Evolutionary conservation across 2,888 invertebrate genomes (phyloP).

Genomic region (Drosophila algonquin): DNA sequence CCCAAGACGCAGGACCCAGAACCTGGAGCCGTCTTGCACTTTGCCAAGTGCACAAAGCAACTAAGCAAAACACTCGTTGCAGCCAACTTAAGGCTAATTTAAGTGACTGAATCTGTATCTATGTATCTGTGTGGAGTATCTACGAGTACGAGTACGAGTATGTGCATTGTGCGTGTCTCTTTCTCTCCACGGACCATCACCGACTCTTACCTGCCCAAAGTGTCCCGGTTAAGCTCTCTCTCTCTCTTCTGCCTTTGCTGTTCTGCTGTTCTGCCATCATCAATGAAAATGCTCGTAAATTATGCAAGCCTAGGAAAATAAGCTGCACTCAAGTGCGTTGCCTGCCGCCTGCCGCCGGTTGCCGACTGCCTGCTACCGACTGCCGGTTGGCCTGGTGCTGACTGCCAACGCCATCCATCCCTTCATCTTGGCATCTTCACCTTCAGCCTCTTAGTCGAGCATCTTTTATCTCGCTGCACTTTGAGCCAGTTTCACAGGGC

Average conservation of each 20-base stretch:
- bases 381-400: not conserved
- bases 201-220: conserved; percentile 44
- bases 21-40: conserved; percentile 51
- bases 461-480: conserved; percentile 19
- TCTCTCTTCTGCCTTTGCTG: conserved; percentile 3
- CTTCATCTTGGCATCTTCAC: not conserved
- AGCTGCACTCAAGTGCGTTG: conserved; percentile 74
- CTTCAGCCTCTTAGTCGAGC: not conserved
- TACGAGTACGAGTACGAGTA: conserved; percentile 14
- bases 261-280: conserved; percentile 57
- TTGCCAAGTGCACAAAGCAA: conserved; percentile 68
- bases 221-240: conserved; percentile 37
- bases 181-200: conserved; percentile 24
- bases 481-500: conserved; percentile 19
- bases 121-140: conserved; percentile 1
- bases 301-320: conserved; percentile 78
- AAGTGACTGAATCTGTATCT: conserved; percentile 60
- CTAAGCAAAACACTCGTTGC: conserved; percentile 78
- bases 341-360: conserved; percentile 26
- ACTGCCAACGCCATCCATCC: conserved; percentile 27
- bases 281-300: conserved; percentile 76
- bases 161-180: conserved; percentile 50
- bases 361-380: too few relatives aligned
- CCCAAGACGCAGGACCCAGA: not conserved
- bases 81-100: conserved; percentile 75